phyloP scores from a whole-genome alignment of 2,888 invertebrate genomes.

The Drosophila formosana region DNA sequence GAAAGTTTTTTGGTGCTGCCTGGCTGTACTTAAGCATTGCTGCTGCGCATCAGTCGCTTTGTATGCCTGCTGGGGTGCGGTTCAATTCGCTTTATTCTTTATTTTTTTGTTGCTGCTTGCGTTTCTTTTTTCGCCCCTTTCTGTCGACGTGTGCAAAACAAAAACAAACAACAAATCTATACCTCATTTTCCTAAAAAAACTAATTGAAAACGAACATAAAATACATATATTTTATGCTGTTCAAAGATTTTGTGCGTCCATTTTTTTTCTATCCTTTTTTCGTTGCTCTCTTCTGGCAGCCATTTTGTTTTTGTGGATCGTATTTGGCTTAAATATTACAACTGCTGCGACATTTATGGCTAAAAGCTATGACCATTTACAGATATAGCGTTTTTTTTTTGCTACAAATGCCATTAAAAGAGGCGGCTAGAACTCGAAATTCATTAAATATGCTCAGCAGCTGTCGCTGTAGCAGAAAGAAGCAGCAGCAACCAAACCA shows the following conservation, averaged over 20 bases:
- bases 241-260: slow-evolving; percentile 17
- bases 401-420: slow-evolving; percentile 66
- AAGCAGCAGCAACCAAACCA: slow-evolving; percentile 51
- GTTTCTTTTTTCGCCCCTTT: slow-evolving; percentile 31
- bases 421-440: slow-evolving; percentile 60
- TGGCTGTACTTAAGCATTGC: slow-evolving; percentile 65
- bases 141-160: slow-evolving; percentile 60
- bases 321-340: slow-evolving; percentile 62
- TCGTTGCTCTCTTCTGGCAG: slow-evolving; percentile 11
- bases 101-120: slow-evolving; percentile 26
- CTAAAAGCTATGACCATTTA: slow-evolving; percentile 61
- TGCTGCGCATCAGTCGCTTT: slow-evolving; percentile 75
- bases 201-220: slow-evolving; percentile 13
- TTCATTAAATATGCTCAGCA: slow-evolving; percentile 63
- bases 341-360: slow-evolving; percentile 57
- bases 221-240: slow-evolving; percentile 28
- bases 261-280: slow-evolving; percentile 31
- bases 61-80: slow-evolving; percentile 78
- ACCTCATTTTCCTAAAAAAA: slow-evolving; percentile 18
- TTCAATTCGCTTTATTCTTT: slow-evolving; percentile 53
- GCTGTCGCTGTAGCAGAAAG: slow-evolving; percentile 43
- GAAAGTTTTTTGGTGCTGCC: slow-evolving; percentile 62
- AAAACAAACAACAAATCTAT: slow-evolving; percentile 14
- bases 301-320: slow-evolving; percentile 65
- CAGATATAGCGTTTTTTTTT: slow-evolving; percentile 39